Conservation (phyloP, 2,113 vertebrate genomes). For the Lipophrys pholis region DNA sequence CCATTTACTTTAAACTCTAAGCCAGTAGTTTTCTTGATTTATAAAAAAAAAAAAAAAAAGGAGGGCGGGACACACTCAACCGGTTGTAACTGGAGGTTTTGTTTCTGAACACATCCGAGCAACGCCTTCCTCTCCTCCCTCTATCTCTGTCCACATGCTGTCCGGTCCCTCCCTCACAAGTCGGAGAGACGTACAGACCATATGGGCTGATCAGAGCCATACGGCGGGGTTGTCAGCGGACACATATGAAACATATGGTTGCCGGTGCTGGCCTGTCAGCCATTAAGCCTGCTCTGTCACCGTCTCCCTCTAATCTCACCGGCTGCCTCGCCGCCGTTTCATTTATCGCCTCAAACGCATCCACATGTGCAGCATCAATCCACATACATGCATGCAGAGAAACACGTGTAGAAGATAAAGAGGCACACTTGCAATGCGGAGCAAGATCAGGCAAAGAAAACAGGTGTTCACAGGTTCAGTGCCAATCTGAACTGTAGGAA, state of each 20-base stretch:
- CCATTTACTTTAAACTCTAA: no score
- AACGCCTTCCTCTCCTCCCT: background rate
- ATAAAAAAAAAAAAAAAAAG: no score
- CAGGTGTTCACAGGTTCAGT: no score
- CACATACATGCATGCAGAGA: background rate
- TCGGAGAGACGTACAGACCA: conserved; percentile 21
- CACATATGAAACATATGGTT: conserved; percentile 62
- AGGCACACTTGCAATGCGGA: no score
- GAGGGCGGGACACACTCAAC: background rate
- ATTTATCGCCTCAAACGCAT: conserved; percentile 19
- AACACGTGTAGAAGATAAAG: background rate
- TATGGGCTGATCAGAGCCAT: conserved; percentile 51
- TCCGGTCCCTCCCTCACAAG: conserved; percentile 6
- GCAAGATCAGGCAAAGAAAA: no score
- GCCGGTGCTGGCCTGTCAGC: conserved; percentile 42
- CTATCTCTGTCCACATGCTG: conserved; percentile 10
- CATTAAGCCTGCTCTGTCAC: conserved; percentile 40
- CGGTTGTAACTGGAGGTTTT: background rate
- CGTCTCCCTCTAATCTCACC: conserved; percentile 33
- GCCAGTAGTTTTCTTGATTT: no score
- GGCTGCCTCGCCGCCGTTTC: background rate
- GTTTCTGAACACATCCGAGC: conserved; percentile 24
- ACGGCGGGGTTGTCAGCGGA: conserved; percentile 25
- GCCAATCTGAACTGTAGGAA: no score
- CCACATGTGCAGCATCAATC: background rate